Percentiles rank a stretch among this genome's conserved stretches.
Evolutionary conservation across 2,797 vertebrate genomes (phyloP).

Genomic region (Pseudopleuronectes americanus): DNA sequence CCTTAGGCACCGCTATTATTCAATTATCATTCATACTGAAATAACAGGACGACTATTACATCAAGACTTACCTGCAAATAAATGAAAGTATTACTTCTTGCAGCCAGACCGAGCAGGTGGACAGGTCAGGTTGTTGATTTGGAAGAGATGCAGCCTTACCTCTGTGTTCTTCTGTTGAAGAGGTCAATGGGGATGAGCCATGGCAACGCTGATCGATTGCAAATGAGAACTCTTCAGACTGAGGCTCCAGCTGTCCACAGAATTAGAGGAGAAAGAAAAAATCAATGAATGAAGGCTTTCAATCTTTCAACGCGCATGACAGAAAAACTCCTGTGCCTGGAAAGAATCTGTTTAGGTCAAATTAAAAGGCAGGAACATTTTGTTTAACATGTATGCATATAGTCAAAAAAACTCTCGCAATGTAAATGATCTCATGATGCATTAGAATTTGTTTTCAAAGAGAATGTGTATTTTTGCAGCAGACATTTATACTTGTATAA

Average conservation of each 20-base stretch:
- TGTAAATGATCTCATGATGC: no score
- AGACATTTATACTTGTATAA: no score
- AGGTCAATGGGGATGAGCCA: conserved; percentile 46
- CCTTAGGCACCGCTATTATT: not conserved
- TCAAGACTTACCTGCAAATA: not conserved
- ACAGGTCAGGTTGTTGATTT: conserved; percentile 18
- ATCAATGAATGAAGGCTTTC: conserved; percentile 46
- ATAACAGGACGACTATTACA: no score
- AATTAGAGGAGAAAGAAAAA: conserved; percentile 33
- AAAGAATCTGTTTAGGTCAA: conserved; percentile 3
- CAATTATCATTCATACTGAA: no score
- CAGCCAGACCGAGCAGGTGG: no score
- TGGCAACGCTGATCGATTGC: conserved; percentile 57
- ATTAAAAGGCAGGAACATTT: not conserved
- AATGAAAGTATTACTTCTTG: not conserved
- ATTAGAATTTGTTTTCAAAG: no score
- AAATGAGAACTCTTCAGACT: conserved; percentile 58
- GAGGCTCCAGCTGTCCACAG: conserved; percentile 44
- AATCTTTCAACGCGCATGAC: conserved; percentile 31
- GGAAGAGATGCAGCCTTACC: conserved; percentile 18
- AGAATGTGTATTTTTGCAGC: no score
- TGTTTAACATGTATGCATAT: not conserved
- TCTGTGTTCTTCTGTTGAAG: conserved; percentile 14
- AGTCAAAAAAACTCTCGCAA: no score
- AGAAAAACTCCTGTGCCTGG: conserved; percentile 12